Evolutionary conservation across 2,113 vertebrate genomes (phyloP), one percentile per base, ranked within the genome.

Genomic region (Brienomyrus longianalis): DNA sequence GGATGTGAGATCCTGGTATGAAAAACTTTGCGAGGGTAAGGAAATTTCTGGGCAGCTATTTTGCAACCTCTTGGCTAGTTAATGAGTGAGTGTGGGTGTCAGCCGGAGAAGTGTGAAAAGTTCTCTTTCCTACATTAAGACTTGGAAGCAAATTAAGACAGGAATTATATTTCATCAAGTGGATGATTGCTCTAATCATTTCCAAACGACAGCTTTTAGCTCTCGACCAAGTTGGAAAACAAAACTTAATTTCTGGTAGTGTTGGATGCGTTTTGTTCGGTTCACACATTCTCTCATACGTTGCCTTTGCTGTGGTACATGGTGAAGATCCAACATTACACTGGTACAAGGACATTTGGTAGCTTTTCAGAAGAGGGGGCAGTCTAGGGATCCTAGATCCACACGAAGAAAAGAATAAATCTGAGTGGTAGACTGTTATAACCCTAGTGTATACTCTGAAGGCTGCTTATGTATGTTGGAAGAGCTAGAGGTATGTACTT

Each of bases 11-110:
- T 39, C 35, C 74, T 80, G 35, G 74, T 39, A 80, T 80, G 74
- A 80, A 80, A 80, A 80, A 80, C 74, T 80, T 80, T 80, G 74
- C 74, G 43, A 80, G 74, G 31, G 74, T 35, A 43, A 80, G 35
- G 74, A 80, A 80, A 39, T 80, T 80, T 80, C 74, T 80, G 74
- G 74, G 74, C 47, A 15, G 83, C 83, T 85, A 43, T 48, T n/a
- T 85, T 48, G 43, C 83, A 50, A 85, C 83, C 83, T 45, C 83
- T 85, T 85, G 83, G 74, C 74, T 80, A 85, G 83, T 50, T 50
- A 85, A 45, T 85, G 45, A 85, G 83, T 3, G 3, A 86, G n/a
- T 48, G 83, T 27, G 45, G 43, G 23, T 86, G 45, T 86, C 48
- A 86, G 45, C 47, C 83, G 23, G 23, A 86, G 48, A 51, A 86